Conservation (phyloP, 2,888 invertebrate genomes). For the Acleris sparsana region DNA sequence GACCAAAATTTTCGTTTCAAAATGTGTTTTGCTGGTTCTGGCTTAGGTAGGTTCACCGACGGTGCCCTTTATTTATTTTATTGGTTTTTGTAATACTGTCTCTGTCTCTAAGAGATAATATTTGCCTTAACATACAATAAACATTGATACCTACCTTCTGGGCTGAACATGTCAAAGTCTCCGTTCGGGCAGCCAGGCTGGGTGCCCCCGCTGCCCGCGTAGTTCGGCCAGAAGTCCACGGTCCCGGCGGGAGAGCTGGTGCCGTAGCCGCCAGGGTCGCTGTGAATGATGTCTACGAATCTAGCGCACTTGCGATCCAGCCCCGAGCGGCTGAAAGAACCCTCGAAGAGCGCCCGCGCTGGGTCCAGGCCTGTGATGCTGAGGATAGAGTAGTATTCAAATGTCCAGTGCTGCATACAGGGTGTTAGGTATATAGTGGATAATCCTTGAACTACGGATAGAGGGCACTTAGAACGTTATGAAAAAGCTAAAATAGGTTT, state of each 20-base stretch:
- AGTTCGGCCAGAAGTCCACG: conserved; percentile 85
- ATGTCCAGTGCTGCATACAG: too few species aligned
- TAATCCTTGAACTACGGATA: too few species aligned
- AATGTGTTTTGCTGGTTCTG: too few species aligned
- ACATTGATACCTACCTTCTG: conserved; percentile 65
- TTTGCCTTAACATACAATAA: not conserved
- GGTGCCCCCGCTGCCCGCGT: conserved; percentile 56
- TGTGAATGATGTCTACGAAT: conserved; percentile 87
- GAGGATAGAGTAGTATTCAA: conserved; percentile 19
- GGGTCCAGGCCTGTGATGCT: conserved; percentile 85
- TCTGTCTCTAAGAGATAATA: too few species aligned
- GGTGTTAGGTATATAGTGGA: too few species aligned
- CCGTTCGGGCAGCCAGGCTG: conserved; percentile 83
- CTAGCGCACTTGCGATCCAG: conserved; percentile 79
- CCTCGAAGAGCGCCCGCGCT: conserved; percentile 83
- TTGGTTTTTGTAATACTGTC: too few species aligned
- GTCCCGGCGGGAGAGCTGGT: conserved; percentile 76
- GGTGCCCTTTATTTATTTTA: too few species aligned
- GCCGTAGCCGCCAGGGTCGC: conserved; percentile 85
- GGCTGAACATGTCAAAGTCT: conserved; percentile 58
- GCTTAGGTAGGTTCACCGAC: too few species aligned
- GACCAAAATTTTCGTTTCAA: too few species aligned
- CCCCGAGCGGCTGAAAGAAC: conserved; percentile 57
- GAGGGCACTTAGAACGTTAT: too few species aligned
- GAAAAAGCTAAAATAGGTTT: too few species aligned